These are phyloP conservation scores for Tuberolachnus salignus DNA, from an alignment of 2,888 invertebrate species.

Conservation along the genomic window DNA sequence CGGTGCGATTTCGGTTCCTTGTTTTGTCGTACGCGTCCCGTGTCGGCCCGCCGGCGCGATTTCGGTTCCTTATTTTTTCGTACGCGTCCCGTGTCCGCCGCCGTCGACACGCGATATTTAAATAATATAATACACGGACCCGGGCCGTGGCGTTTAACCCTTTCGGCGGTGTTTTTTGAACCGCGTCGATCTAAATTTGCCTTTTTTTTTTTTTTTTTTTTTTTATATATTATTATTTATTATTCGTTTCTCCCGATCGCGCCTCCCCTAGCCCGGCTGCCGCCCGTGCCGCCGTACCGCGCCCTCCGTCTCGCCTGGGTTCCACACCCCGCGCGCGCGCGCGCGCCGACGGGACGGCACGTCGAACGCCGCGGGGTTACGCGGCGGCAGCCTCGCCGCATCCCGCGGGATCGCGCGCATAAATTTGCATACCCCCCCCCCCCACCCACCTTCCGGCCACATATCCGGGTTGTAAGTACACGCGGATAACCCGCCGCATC, in stretches of 20 bases:
- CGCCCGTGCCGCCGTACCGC: background rate
- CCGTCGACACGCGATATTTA: conserved; percentile 48
- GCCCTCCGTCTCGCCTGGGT: conserved; percentile 22
- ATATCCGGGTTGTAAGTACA: too few relatives aligned
- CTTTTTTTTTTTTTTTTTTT: conserved; percentile 32
- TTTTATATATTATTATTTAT: too few relatives aligned
- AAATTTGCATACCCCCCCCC: conserved; percentile 38
- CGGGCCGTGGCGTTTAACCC: conserved; percentile 46
- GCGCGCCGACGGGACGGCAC: conserved; percentile 15
- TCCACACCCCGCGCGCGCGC: background rate
- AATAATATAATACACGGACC: conserved; percentile 11
- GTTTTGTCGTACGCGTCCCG: background rate
- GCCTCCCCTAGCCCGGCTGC: background rate
- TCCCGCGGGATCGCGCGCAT: conserved; percentile 4
- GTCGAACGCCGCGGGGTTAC: background rate
- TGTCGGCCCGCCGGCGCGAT: conserved; percentile 4
- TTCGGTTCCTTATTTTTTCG: too few relatives aligned
- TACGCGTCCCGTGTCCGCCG: conserved; percentile 27
- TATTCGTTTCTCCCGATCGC: background rate
- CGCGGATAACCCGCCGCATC: background rate
- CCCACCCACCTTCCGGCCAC: too few relatives aligned
- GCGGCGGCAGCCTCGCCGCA: background rate
- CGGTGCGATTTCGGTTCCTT: background rate
- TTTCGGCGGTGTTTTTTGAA: conserved; percentile 50
- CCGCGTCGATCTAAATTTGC: conserved; percentile 52